phyloP scores from a whole-genome alignment of 2,888 invertebrate genomes.

The Monopis laevigella region DNA sequence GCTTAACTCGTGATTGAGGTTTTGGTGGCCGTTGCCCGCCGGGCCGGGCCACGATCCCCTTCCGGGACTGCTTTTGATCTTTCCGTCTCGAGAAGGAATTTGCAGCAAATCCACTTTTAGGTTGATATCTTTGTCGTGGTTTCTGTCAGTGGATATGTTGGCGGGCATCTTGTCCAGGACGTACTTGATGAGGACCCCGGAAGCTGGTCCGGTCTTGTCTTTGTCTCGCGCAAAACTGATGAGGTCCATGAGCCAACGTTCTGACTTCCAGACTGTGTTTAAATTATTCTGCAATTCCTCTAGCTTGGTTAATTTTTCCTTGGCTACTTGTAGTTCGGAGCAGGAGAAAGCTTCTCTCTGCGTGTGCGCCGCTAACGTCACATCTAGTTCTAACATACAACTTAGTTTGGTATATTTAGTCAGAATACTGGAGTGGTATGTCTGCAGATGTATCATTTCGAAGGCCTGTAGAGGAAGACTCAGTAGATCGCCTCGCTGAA shows the following conservation, averaged over 20 bases:
- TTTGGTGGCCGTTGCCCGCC: conserved; percentile 64
- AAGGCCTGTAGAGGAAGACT: conserved; percentile 93
- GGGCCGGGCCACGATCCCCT: conserved; percentile 90
- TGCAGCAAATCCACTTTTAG: conserved; percentile 66
- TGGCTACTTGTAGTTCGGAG: conserved; percentile 85
- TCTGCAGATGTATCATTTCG: conserved; percentile 94
- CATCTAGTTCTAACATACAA: conserved; percentile 92
- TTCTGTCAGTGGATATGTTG: conserved; percentile 33
- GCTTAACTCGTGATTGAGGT: conserved; percentile 76
- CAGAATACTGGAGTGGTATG: conserved; percentile 91
- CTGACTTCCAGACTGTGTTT: conserved; percentile 91
- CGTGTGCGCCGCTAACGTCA: conserved; percentile 89
- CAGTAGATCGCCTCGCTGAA: conserved; percentile 85
- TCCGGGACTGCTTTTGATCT: conserved; percentile 80
- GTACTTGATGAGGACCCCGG: conserved; percentile 57
- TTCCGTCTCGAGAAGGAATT: conserved; percentile 76
- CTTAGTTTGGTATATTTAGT: conserved; percentile 92
- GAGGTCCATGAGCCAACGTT: conserved; percentile 96
- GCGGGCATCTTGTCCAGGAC: conserved; percentile 44
- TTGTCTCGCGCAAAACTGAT: conserved; percentile 92
- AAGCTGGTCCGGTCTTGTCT: conserved; percentile 48
- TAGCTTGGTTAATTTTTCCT: conserved; percentile 82
- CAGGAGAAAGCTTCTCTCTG: conserved; percentile 96
- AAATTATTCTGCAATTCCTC: conserved; percentile 86
- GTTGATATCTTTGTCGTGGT: conserved; percentile 55